Conservation (phyloP, 2,888 invertebrate species). For the Pterostichus madidus region DNA sequence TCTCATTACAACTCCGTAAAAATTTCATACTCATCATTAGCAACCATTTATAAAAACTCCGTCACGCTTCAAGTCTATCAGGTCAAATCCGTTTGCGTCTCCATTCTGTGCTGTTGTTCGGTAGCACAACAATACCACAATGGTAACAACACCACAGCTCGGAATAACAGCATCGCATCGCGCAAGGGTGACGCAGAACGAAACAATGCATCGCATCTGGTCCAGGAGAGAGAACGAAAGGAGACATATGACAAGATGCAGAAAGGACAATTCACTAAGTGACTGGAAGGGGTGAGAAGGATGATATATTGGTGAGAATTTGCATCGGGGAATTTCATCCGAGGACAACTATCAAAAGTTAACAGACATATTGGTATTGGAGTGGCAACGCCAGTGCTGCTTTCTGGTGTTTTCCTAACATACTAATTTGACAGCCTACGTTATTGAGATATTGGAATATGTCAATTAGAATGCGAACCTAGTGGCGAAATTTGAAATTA, state of each 20-base stretch:
- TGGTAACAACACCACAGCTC: conserved; percentile 31
- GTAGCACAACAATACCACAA: conserved; percentile 29
- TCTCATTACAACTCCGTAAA: conserved; percentile 18
- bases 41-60: conserved; percentile 5
- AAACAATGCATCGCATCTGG: conserved; percentile 10
- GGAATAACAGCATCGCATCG: neutral
- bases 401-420: too few species aligned
- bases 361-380: too few species aligned
- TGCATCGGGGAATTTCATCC: neutral
- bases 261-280: neutral
- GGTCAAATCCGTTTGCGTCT: conserved; percentile 41
- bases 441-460: too few species aligned
- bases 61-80: neutral
- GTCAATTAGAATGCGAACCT: too few species aligned
- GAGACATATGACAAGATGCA: neutral
- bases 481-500: too few species aligned
- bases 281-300: conserved; percentile 28
- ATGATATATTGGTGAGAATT: neutral
- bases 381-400: too few species aligned
- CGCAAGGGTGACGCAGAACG: neutral
- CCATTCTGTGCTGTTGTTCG: conserved; percentile 10
- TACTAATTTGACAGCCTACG: too few species aligned
- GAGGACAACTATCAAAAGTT: neutral
- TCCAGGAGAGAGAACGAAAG: too few species aligned
- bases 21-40: conserved; percentile 40